phyloP scores from a whole-genome alignment of 2,888 invertebrate species.

The Leptopterna dolabrata region DNA sequence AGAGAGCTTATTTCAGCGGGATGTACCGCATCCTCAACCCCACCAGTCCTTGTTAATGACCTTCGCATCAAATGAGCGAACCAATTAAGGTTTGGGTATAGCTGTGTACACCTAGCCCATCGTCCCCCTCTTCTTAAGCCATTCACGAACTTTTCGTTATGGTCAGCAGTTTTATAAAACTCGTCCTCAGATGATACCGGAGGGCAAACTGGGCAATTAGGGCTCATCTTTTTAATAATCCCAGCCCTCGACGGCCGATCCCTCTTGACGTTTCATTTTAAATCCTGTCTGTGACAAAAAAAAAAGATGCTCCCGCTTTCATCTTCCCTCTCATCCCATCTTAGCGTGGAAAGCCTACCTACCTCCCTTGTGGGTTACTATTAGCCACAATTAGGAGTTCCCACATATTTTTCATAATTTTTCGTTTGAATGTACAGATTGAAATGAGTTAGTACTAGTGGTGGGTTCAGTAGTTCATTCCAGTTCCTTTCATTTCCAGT shows the following conservation, averaged over 20 bases:
- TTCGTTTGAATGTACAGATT: too few relatives aligned
- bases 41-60: constrained; percentile 16
- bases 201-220: background rate
- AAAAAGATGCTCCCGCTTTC: too few relatives aligned
- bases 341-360: too few relatives aligned
- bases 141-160: constrained; percentile 1
- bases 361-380: too few relatives aligned
- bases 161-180: constrained; percentile 13
- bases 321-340: too few relatives aligned
- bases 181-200: background rate
- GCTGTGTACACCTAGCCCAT: background rate
- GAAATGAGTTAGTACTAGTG: too few relatives aligned
- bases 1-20: constrained; percentile 30
- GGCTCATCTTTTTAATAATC: background rate
- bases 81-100: constrained; percentile 23
- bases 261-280: background rate
- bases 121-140: constrained; percentile 9
- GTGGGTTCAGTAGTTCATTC: too few relatives aligned
- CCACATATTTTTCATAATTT: too few relatives aligned
- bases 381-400: too few relatives aligned
- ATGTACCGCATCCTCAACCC: background rate
- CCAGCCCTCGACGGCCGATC: background rate
- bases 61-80: constrained; percentile 14
- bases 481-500: too few relatives aligned
- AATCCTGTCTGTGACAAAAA: too few relatives aligned